These are phyloP conservation scores for Sebastes matsubarae DNA, from an alignment of 2,797 vertebrate genomes.

Conservation along the genomic window DNA sequence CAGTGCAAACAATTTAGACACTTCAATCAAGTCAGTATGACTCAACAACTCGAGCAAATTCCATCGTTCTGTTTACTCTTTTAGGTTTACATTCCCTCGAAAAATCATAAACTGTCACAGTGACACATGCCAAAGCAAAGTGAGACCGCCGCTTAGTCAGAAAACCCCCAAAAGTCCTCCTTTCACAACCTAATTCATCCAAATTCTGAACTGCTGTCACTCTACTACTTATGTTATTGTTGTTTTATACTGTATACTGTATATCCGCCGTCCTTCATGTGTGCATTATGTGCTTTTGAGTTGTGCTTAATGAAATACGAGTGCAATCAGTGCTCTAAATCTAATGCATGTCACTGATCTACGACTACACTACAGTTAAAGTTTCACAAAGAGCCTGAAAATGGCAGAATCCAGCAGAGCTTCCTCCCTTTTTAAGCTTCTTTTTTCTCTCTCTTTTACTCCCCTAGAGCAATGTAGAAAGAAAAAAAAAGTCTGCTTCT, in stretches of 20 bases:
- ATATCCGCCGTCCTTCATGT: neutral
- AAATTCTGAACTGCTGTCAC: neutral
- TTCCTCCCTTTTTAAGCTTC: neutral
- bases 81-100: constrained; percentile 7
- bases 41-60: constrained; percentile 51
- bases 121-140: constrained; percentile 70
- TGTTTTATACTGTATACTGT: constrained; percentile 1
- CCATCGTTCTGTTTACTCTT: constrained; percentile 15
- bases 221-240: neutral
- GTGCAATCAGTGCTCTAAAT: constrained; percentile 69
- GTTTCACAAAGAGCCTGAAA: constrained; percentile 43
- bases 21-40: constrained; percentile 67
- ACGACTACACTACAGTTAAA: constrained; percentile 59
- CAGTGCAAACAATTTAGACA: constrained; percentile 61
- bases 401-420: constrained; percentile 28
- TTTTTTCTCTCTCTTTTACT: neutral
- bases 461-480: constrained; percentile 1
- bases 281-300: constrained; percentile 74
- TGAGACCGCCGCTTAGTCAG: constrained; percentile 31
- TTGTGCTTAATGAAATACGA: constrained; percentile 80
- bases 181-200: neutral
- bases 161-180: neutral
- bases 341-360: constrained; percentile 57
- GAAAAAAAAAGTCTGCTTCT: constrained; percentile 10
- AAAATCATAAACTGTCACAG: constrained; percentile 34